phyloP scores from a whole-genome alignment of 1,140 invertebrate species.

The Parapsyche elsis region DNA sequence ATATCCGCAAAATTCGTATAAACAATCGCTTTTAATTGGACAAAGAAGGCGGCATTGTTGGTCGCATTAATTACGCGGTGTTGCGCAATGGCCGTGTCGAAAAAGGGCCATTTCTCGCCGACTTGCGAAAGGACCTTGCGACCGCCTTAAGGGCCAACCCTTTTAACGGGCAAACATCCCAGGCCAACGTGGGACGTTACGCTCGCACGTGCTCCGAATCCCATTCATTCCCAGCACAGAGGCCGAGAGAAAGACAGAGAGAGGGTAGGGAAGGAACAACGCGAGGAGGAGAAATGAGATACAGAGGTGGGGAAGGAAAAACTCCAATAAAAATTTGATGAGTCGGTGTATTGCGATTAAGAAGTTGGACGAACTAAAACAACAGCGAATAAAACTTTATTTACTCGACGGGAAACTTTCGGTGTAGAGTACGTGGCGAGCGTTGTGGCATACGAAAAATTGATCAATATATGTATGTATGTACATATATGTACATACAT shows the following conservation, averaged over 20 bases:
- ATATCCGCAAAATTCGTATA: too few species aligned
- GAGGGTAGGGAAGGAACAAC: neutral
- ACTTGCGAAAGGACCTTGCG: slow-evolving; percentile 38
- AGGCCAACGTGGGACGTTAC: slow-evolving; percentile 47
- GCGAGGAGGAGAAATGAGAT: neutral
- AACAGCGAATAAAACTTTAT: slow-evolving; percentile 7
- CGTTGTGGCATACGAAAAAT: too few species aligned
- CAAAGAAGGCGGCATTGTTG: slow-evolving; percentile 14
- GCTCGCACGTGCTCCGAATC: slow-evolving; percentile 52
- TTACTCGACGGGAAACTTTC: too few species aligned
- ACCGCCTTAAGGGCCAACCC: slow-evolving; percentile 48
- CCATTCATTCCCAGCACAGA: neutral
- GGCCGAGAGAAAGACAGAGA: neutral
- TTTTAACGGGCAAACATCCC: slow-evolving; percentile 46
- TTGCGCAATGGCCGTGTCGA: slow-evolving; percentile 11
- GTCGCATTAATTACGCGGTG: slow-evolving; percentile 15
- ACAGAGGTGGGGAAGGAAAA: neutral
- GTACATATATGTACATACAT: too few species aligned
- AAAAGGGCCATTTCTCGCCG: neutral
- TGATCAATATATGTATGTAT: neutral
- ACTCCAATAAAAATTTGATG: slow-evolving; percentile 40
- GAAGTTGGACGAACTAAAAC: slow-evolving; percentile 3
- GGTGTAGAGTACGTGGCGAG: too few species aligned
- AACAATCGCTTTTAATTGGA: slow-evolving; percentile 12
- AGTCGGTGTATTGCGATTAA: slow-evolving; percentile 28